A percentile compares a stretch with the other conserved stretches of the same genome.
These are phyloP conservation scores for Merodon equestris DNA, from an alignment of 2,888 invertebrate genomes.

Conservation along the genomic window DNA sequence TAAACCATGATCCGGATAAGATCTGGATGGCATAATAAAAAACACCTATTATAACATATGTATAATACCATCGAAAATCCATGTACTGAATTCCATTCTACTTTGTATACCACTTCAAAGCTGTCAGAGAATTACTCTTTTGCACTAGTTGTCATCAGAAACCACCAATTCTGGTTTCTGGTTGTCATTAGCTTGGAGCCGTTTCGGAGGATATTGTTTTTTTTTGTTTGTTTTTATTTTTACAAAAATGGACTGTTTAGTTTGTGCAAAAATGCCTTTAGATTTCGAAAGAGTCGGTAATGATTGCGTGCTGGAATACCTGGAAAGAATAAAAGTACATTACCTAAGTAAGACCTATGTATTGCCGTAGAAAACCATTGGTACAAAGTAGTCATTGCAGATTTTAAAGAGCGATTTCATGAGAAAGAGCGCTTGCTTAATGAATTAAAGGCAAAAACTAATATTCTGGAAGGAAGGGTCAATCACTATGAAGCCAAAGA, in stretches of 20 bases:
- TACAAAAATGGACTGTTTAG: not conserved
- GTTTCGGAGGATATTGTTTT: not conserved
- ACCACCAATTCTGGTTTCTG: no score
- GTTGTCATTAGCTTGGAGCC: not conserved
- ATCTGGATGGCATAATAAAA: no score
- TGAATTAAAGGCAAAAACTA: conserved; percentile 62
- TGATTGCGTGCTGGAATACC: conserved; percentile 63
- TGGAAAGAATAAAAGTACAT: conserved; percentile 72
- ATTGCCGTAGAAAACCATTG: not conserved
- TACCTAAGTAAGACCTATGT: conserved; percentile 72
- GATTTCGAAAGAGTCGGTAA: conserved; percentile 10
- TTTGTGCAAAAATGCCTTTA: not conserved
- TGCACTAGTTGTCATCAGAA: no score
- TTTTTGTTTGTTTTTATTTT: not conserved
- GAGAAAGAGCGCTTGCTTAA: conserved; percentile 63
- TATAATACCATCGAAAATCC: no score
- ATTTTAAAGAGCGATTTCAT: conserved; percentile 56
- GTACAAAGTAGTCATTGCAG: conserved; percentile 28
- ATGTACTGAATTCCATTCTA: no score
- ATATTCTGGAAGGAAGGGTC: conserved; percentile 69
- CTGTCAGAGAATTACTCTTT: no score
- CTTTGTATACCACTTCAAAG: no score
- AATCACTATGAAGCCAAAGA: conserved; percentile 12
- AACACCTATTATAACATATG: no score
- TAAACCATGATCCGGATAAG: no score